These are phyloP conservation scores for Drosophila eohydei DNA, from an alignment of 2,888 invertebrate genomes.

Conservation along the genomic window DNA sequence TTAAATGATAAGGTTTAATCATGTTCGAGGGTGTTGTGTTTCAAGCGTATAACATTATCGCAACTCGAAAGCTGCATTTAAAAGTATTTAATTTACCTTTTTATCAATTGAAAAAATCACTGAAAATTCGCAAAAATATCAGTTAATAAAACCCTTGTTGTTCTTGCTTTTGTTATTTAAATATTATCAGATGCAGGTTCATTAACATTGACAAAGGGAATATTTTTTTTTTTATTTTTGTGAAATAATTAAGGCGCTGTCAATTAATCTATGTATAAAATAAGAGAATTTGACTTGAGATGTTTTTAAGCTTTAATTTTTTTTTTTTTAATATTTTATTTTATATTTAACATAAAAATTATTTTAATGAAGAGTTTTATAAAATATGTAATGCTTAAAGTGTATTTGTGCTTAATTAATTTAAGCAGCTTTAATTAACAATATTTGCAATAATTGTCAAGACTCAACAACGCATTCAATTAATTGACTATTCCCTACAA, in stretches of 20 bases:
- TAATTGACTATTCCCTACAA: background rate
- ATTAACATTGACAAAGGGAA: slow-evolving; percentile 41
- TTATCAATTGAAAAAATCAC: slow-evolving; percentile 36
- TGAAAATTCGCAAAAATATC: slow-evolving; percentile 17
- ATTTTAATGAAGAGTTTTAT: too few relatives aligned
- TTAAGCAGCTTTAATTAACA: background rate
- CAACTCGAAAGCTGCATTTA: slow-evolving; percentile 16
- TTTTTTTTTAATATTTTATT: too few relatives aligned
- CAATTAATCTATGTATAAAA: background rate
- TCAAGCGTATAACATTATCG: slow-evolving; percentile 51
- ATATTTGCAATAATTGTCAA: background rate
- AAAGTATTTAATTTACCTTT: slow-evolving; percentile 40
- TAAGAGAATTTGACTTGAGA: background rate
- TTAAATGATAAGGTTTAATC: slow-evolving; percentile 70
- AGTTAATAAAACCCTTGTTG: slow-evolving; percentile 18
- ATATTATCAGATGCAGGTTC: slow-evolving; percentile 20
- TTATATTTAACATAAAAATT: too few relatives aligned
- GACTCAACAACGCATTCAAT: background rate
- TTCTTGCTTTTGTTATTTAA: slow-evolving; percentile 24
- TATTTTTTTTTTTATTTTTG: background rate
- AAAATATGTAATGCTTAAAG: too few relatives aligned
- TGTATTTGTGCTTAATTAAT: background rate
- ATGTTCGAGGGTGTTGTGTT: slow-evolving; percentile 48
- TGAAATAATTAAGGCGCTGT: slow-evolving; percentile 20
- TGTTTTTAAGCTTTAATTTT: background rate